Percentiles rank a stretch among this genome's conserved stretches.
These are phyloP conservation scores for Aviceda subcristata DNA, from an alignment of 2,113 vertebrate genomes.

Conservation along the genomic window DNA sequence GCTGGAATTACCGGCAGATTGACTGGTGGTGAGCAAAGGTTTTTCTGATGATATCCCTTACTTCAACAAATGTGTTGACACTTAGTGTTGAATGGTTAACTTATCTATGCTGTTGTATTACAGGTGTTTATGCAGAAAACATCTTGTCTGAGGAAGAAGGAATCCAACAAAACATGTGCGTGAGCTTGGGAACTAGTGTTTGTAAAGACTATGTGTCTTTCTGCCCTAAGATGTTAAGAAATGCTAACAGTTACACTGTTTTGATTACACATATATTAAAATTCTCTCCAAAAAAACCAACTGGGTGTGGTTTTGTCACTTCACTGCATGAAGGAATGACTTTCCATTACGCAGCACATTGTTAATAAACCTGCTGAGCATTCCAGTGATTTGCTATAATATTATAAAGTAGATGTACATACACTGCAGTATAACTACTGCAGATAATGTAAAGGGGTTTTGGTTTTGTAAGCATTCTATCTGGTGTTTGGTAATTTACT, in stretches of 20 bases:
- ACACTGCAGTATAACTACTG: background rate
- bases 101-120: background rate
- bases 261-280: background rate
- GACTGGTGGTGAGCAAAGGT: conserved; percentile 79
- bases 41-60: conserved; percentile 78
- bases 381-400: rapidly evolving
- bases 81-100: background rate
- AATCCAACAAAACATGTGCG: rapidly evolving
- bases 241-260: background rate
- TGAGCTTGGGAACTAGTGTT: background rate
- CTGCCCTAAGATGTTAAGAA: background rate
- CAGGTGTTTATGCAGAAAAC: background rate
- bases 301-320: background rate
- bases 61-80: background rate
- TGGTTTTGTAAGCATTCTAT: background rate
- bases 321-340: background rate
- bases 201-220: rapidly evolving
- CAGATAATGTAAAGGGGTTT: background rate
- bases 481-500: background rate
- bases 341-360: rapidly evolving
- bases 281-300: rapidly evolving
- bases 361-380: background rate
- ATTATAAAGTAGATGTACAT: background rate
- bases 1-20: conserved; percentile 94
- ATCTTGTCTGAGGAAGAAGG: background rate